These are phyloP conservation scores for Phytoseiulus persimilis DNA, from an alignment of 2,888 invertebrate genomes.

Conservation along the genomic window DNA sequence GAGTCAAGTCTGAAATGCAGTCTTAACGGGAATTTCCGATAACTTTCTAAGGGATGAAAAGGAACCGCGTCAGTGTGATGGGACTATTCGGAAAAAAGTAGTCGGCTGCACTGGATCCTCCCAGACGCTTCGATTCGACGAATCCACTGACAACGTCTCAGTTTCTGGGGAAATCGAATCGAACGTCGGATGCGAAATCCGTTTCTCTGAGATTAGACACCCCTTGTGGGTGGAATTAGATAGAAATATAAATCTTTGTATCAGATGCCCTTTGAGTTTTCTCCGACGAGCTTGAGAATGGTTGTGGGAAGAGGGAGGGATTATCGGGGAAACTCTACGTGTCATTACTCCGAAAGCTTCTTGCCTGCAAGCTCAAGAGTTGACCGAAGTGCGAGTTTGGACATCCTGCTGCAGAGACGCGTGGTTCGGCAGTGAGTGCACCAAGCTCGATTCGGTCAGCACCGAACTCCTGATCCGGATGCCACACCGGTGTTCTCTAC, in stretches of 20 bases:
- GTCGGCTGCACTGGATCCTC: too few species aligned
- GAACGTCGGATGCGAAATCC: background rate
- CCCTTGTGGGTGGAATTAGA: slow-evolving; percentile 18
- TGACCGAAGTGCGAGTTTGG: background rate
- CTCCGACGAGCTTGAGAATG: background rate
- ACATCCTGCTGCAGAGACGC: background rate
- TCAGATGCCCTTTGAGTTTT: background rate
- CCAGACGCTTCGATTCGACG: background rate
- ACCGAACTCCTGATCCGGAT: too few species aligned
- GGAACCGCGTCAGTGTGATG: too few species aligned
- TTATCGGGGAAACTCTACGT: too few species aligned
- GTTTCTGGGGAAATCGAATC: background rate
- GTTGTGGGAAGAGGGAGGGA: too few species aligned
- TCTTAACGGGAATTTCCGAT: background rate
- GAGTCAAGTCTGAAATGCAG: background rate
- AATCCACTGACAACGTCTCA: background rate
- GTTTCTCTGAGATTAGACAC: slow-evolving; percentile 8
- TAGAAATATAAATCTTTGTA: slow-evolving; percentile 30
- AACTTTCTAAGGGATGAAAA: background rate
- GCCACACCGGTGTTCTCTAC: too few species aligned
- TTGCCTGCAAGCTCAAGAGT: too few species aligned
- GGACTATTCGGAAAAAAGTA: too few species aligned
- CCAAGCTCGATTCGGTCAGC: too few species aligned
- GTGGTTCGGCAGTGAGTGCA: background rate
- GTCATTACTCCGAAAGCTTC: too few species aligned